phyloP scores from a whole-genome alignment of 2,797 vertebrate species.

The Clarias pachynema region DNA sequence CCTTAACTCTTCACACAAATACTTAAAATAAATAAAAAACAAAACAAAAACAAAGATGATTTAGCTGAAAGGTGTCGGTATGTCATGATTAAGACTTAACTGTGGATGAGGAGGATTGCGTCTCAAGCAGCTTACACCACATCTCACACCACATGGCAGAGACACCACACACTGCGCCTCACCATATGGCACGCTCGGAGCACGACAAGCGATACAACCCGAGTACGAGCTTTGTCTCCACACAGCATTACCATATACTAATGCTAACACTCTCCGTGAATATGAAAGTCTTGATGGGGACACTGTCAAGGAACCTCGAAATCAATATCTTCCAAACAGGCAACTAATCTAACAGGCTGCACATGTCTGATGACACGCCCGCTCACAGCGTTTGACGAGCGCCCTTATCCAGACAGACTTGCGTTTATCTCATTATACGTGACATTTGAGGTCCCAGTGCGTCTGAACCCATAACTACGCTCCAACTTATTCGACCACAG shows the following conservation, averaged over 20 bases:
- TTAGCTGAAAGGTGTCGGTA: neutral
- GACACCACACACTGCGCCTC: conserved; percentile 43
- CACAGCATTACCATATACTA: neutral
- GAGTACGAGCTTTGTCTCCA: conserved; percentile 11
- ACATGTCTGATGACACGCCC: too few species aligned
- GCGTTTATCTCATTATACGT: too few species aligned
- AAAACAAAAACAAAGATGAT: neutral
- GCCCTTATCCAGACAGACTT: too few species aligned
- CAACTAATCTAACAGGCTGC: neutral
- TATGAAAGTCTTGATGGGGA: neutral
- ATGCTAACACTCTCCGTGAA: neutral
- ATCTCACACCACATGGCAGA: conserved; percentile 47
- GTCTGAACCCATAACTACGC: too few species aligned
- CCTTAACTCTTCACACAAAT: neutral
- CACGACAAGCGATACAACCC: neutral
- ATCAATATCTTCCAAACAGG: neutral
- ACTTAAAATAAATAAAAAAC: too few species aligned
- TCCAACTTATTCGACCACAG: too few species aligned
- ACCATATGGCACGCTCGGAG: conserved; percentile 50
- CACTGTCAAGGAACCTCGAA: neutral
- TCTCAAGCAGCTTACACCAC: conserved; percentile 45
- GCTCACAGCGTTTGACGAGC: too few species aligned
- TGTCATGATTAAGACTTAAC: conserved; percentile 27
- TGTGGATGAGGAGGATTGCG: conserved; percentile 16
- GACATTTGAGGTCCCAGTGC: too few species aligned